Base-by-base conservation (phyloP, 2,113 vertebrate genomes). In the Tichodroma muraria region DNA sequence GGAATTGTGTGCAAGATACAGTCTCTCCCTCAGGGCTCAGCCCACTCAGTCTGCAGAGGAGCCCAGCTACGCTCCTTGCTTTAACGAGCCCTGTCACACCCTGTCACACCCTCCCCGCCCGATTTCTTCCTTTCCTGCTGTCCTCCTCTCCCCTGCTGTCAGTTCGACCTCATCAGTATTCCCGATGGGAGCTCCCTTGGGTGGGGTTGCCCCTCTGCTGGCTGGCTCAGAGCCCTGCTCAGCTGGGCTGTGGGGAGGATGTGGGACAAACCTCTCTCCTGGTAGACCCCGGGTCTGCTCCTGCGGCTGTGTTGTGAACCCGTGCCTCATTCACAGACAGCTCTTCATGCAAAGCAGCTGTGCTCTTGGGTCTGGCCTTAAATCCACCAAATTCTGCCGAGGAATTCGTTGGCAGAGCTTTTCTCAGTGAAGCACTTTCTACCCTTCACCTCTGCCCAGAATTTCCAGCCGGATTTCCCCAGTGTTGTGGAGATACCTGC, bases 11-110 rank as follows among this genome's bases (percentile, higher is more conserved):
- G 1, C 3, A 56, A 71, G 94, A 97, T 96, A 93, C 64, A 35
- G 90, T 97, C 95, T 84, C 65, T 81, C 57, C 95, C 92, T 86
- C 53, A 5, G 93, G 92, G 73, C 65, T 91, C 90, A 86, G 87
- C 94, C 85, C 85, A 95, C 90, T 90, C 90, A 53, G 72, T 88
- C 91, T 86, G 24, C 71, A 37, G 52, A 84, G 93, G n/a, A 95
- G 44, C 88, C 57, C 85, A 88, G 65, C 95, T 94, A 93, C 11
- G 4, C 71, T 84, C 35, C 49, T 54, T 13, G 76, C 71, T 80
- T 54, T 93, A 89, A 91, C 20, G 38, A 91, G 79, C 30, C 2
- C 53, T 56, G 87, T 63, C 76, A 69, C 92, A 77, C 94, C 91
- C 89, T 38, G 37, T 50, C 93, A 80, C 89, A 2, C 91, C 92